Percentiles rank a stretch among this genome's conserved stretches.
phyloP scores from a whole-genome alignment of 2,113 vertebrate species.

The Xiphorhynchus elegans region DNA sequence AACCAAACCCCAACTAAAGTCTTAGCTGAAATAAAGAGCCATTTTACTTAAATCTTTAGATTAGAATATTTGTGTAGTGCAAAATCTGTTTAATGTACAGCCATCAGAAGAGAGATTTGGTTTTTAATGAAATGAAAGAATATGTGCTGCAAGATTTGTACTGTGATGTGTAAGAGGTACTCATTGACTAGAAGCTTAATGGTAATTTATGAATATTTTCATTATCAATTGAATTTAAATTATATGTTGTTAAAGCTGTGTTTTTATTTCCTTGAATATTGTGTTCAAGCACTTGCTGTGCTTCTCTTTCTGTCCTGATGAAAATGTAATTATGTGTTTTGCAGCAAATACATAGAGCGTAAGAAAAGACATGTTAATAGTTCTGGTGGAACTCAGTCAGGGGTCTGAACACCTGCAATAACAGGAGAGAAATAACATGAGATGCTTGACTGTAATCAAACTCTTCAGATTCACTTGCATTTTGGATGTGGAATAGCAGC shows the following conservation, averaged over 20 bases:
- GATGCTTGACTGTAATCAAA: not conserved
- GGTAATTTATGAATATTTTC: not conserved
- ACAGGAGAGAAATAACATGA: not conserved
- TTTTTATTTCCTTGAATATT: not conserved
- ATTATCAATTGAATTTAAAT: not conserved
- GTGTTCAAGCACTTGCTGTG: not conserved
- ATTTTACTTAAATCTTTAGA: not conserved
- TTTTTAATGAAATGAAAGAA: not conserved
- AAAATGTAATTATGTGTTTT: not conserved
- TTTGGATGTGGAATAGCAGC: not conserved
- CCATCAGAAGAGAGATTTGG: not conserved
- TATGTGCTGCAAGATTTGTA: not conserved
- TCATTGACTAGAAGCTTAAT: not conserved
- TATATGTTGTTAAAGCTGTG: not conserved
- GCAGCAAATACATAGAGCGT: not conserved
- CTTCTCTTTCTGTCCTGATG: not conserved
- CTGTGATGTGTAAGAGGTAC: not conserved
- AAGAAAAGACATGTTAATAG: not conserved
- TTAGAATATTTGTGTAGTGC: not conserved
- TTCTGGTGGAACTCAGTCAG: not conserved
- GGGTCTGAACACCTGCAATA: not conserved
- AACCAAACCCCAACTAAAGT: not conserved
- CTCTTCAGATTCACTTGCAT: not conserved
- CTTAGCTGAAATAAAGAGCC: not conserved
- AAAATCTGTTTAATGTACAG: not conserved